These are phyloP conservation scores for Dynastes maya DNA, from an alignment of 2,888 invertebrate species.

Conservation along the genomic window DNA sequence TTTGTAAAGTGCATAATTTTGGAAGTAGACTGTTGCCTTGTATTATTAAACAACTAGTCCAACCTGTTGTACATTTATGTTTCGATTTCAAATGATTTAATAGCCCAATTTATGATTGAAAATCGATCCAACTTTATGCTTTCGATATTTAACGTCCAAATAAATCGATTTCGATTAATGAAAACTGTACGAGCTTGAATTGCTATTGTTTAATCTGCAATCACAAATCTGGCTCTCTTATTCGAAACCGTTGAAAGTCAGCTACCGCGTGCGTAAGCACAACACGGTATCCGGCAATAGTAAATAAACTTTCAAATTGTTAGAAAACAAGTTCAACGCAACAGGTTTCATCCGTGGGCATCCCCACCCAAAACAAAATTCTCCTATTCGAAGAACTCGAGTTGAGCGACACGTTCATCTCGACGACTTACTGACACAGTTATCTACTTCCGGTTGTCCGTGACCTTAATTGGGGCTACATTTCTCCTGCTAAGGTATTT, in stretches of 20 bases:
- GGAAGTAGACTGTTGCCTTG: too few species aligned
- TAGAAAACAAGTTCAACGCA: constrained; percentile 48
- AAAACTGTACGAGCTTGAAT: too few species aligned
- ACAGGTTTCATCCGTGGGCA: constrained; percentile 32
- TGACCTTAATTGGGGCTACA: constrained; percentile 60
- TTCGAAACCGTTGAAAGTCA: constrained; percentile 8
- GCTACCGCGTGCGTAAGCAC: constrained; percentile 11
- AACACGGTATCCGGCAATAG: neutral
- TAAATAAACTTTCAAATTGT: constrained; percentile 48
- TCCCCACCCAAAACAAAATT: constrained; percentile 35
- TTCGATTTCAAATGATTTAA: too few species aligned
- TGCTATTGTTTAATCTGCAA: neutral
- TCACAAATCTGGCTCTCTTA: neutral
- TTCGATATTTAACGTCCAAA: too few species aligned
- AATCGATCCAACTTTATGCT: too few species aligned
- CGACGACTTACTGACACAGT: constrained; percentile 66
- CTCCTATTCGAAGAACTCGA: constrained; percentile 35
- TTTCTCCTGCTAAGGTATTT: constrained; percentile 57
- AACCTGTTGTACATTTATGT: too few species aligned
- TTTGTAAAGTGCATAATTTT: too few species aligned
- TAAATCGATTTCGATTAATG: too few species aligned
- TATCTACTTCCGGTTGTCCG: constrained; percentile 63
- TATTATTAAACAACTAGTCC: too few species aligned
- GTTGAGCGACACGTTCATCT: constrained; percentile 57
- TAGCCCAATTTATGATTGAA: too few species aligned